Evolutionary conservation across 2,113 vertebrate species (phyloP).

Genomic region (Pelusios castaneus): DNA sequence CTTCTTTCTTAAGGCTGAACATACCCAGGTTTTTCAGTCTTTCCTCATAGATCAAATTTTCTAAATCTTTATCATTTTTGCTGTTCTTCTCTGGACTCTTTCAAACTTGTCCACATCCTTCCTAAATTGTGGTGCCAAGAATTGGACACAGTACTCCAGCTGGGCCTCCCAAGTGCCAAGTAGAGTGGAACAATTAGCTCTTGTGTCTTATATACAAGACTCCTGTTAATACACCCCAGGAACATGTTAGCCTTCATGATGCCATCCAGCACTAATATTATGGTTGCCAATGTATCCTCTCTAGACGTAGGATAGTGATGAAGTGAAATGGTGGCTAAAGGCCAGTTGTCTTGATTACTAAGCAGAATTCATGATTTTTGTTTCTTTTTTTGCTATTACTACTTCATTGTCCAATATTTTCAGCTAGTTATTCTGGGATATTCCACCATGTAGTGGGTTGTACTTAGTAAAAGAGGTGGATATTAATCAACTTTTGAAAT

Average conservation of each 20-base stretch:
- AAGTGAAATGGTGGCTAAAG: background rate
- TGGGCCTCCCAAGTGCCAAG: no score
- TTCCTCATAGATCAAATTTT: background rate
- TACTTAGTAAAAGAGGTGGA: background rate
- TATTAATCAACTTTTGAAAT: background rate
- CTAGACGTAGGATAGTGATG: fast-evolving
- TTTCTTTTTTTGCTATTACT: background rate
- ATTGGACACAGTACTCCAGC: no score
- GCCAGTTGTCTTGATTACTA: background rate
- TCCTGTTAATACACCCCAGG: background rate
- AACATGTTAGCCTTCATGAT: background rate
- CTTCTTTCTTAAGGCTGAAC: background rate
- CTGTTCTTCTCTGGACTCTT: no score
- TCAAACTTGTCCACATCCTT: no score
- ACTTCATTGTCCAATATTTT: background rate
- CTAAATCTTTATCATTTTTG: no score
- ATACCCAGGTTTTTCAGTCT: background rate
- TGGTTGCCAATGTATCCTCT: background rate
- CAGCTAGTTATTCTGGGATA: background rate
- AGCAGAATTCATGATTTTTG: background rate
- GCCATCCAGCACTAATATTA: background rate
- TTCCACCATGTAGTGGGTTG: background rate
- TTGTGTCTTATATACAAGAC: background rate
- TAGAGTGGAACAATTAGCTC: no score
- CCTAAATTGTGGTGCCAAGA: no score